Percentiles rank a stretch among this genome's conserved stretches.
phyloP scores from a whole-genome alignment of 2,888 invertebrate species.

The Phaonia tiefii region DNA sequence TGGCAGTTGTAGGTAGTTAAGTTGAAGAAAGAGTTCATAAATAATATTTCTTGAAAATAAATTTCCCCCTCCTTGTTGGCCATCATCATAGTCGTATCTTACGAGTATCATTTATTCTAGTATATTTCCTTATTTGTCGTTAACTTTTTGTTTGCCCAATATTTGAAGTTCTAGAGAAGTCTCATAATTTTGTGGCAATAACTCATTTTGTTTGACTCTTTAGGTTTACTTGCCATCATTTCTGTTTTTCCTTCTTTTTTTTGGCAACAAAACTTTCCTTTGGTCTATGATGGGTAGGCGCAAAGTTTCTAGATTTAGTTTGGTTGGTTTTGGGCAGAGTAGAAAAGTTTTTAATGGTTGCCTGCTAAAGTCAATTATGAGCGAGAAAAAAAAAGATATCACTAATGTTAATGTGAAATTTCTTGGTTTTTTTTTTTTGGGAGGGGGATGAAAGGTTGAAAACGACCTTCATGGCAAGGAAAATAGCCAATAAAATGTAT shows the following conservation, averaged over 20 bases:
- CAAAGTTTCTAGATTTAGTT: not conserved
- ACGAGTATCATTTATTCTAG: no score
- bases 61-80: no score
- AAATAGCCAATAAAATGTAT: conserved; percentile 55
- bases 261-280: conserved; percentile 21
- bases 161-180: not conserved
- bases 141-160: conserved; percentile 3
- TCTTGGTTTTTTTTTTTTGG: conserved; percentile 23
- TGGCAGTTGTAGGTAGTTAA: conserved; percentile 1
- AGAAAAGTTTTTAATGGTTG: conserved; percentile 57
- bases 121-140: conserved; percentile 10
- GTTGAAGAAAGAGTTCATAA: conserved; percentile 50
- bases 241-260: not conserved
- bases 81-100: conserved; percentile 17
- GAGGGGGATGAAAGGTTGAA: conserved; percentile 35
- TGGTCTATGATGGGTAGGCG: conserved; percentile 2
- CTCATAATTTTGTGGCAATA: conserved; percentile 24
- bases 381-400: not conserved
- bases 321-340: conserved; percentile 26
- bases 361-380: conserved; percentile 58
- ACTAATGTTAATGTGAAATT: conserved; percentile 36
- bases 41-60: conserved; percentile 45
- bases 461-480: conserved; percentile 61
- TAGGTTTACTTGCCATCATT: not conserved
- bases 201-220: not conserved